Conservation (phyloP, 2,888 invertebrate genomes). For the Amiota mariae region DNA sequence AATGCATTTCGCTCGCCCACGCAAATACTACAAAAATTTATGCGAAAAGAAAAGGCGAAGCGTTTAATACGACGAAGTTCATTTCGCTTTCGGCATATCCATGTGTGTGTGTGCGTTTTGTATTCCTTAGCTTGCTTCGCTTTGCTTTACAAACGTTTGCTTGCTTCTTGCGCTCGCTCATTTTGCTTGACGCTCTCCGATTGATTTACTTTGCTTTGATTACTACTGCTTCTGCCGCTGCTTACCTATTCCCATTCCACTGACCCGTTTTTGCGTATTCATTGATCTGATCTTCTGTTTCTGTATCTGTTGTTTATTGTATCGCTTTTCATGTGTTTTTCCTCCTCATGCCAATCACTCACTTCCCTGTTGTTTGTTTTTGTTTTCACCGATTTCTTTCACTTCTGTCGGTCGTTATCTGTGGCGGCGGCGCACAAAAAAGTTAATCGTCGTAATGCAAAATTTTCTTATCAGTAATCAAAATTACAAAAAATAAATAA, state of each 20-base stretch:
- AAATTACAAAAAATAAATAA: neutral
- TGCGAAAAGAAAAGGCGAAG: neutral
- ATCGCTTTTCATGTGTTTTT: conserved; percentile 15
- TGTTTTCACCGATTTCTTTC: neutral
- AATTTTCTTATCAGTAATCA: neutral
- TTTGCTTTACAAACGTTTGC: no score
- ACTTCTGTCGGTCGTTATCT: neutral
- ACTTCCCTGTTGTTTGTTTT: conserved; percentile 1
- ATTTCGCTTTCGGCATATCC: neutral
- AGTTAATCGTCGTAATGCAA: neutral
- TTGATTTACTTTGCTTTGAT: neutral
- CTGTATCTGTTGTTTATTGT: conserved; percentile 29
- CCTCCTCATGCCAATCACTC: neutral
- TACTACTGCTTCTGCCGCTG: neutral
- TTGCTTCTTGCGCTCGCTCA: neutral
- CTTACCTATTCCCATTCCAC: conserved; percentile 40
- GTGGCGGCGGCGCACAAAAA: neutral
- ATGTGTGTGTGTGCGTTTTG: neutral
- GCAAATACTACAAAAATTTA: neutral
- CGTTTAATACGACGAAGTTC: neutral
- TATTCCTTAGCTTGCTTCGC: neutral
- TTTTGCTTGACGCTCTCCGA: neutral
- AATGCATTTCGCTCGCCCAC: neutral
- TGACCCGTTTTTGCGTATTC: conserved; percentile 64
- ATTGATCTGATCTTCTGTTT: conserved; percentile 43